Percentiles rank a stretch among this genome's conserved stretches.
phyloP scores from a whole-genome alignment of 2,113 vertebrate species.

The Carassius auratus region DNA sequence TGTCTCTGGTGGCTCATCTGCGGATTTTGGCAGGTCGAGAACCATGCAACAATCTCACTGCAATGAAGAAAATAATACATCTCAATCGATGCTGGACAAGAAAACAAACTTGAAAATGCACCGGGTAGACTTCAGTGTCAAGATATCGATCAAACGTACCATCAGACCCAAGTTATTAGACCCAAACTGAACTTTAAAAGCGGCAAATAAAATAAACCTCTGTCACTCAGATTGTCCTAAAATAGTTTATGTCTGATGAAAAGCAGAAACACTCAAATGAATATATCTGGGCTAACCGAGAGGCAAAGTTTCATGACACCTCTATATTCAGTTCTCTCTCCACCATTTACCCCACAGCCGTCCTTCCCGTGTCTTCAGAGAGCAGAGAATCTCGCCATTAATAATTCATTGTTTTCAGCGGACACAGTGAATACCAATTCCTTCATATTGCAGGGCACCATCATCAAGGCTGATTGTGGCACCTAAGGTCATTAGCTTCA shows the following conservation, averaged over 20 bases:
- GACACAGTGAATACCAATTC: constrained; percentile 78
- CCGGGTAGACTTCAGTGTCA: neutral
- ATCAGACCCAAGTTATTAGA: neutral
- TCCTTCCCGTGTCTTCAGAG: constrained; percentile 56
- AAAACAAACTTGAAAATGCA: neutral
- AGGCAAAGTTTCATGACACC: constrained; percentile 17
- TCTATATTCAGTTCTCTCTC: constrained; percentile 60
- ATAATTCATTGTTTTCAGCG: constrained; percentile 77
- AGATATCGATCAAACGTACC: neutral
- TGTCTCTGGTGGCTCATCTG: constrained; percentile 50
- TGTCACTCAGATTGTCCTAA: neutral
- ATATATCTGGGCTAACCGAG: neutral
- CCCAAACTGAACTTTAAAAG: neutral
- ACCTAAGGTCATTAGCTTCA: constrained; percentile 74
- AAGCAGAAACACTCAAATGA: neutral
- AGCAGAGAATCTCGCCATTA: constrained; percentile 69
- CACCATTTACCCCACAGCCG: constrained; percentile 52
- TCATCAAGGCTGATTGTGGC: constrained; percentile 74
- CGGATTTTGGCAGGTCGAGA: constrained; percentile 37
- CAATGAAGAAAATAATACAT: constrained; percentile 47
- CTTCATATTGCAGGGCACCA: constrained; percentile 67
- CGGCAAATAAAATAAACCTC: neutral
- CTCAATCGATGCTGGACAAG: constrained; percentile 41
- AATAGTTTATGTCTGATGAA: neutral
- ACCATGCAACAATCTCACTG: constrained; percentile 25